These are phyloP conservation scores for Zaprionus bogoriensis DNA, from an alignment of 2,888 invertebrate species.

Conservation along the genomic window DNA sequence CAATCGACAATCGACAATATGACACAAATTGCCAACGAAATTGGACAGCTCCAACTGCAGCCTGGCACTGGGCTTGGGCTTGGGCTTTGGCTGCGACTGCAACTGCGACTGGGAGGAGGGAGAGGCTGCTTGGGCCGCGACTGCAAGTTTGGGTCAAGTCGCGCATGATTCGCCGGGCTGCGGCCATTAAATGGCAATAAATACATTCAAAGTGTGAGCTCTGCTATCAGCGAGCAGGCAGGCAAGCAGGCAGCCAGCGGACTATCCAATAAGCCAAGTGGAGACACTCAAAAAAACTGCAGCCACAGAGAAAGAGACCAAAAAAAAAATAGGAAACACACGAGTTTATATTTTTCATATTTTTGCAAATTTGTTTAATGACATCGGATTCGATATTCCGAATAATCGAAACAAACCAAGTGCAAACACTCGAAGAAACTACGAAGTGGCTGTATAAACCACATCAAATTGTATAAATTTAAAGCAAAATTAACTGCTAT, in stretches of 20 bases:
- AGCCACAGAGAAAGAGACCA: neutral
- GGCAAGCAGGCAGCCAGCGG: neutral
- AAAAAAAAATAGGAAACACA: neutral
- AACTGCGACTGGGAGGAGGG: neutral
- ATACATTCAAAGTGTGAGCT: conserved; percentile 54
- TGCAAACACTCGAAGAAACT: no score
- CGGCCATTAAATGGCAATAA: conserved; percentile 55
- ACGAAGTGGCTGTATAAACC: no score
- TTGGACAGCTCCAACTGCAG: conserved; percentile 28
- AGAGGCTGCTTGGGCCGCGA: neutral
- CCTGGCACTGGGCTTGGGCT: neutral
- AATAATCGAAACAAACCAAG: no score
- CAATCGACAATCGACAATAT: conserved; percentile 50
- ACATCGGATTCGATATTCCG: neutral
- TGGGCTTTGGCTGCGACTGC: neutral
- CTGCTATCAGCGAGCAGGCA: conserved; percentile 26
- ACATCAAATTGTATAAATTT: no score
- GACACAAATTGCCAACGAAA: conserved; percentile 66
- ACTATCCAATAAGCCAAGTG: neutral
- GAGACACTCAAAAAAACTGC: neutral
- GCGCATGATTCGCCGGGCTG: conserved; percentile 34
- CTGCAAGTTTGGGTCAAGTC: conserved; percentile 37
- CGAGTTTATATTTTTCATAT: neutral
- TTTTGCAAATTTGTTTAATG: no score
- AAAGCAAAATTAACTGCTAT: no score